Evolutionary conservation across 2,797 vertebrate species (phyloP).

Genomic region (Acanthurus tractus): DNA sequence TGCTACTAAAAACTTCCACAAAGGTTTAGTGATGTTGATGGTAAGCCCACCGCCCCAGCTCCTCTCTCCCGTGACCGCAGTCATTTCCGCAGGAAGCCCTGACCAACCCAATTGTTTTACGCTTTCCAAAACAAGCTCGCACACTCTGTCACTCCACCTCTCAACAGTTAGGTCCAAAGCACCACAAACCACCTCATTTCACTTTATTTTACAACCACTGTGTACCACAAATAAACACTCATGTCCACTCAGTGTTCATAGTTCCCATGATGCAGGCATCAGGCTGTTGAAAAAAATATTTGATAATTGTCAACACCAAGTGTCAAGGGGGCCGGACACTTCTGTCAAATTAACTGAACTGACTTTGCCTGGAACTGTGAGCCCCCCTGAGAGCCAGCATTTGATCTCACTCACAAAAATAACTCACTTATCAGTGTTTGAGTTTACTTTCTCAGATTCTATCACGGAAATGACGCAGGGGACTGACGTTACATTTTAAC

Average conservation of each 20-base stretch:
- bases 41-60: conserved; percentile 25
- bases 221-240: conserved; percentile 13
- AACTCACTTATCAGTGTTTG: conserved; percentile 4
- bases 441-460: not conserved
- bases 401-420: conserved; percentile 16
- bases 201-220: conserved; percentile 1
- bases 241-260: not conserved
- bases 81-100: conserved; percentile 78
- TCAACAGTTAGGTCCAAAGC: not conserved
- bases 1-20: conserved; percentile 28
- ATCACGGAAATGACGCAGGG: not conserved
- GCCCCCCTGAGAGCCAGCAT: not conserved
- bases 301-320: not conserved
- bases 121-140: conserved; percentile 69
- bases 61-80: conserved; percentile 64
- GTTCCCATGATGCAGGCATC: not conserved
- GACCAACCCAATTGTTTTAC: conserved; percentile 65
- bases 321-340: not conserved
- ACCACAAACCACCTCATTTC: not conserved
- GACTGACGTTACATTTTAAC: not conserved
- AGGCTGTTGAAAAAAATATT: not conserved
- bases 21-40: conserved; percentile 15
- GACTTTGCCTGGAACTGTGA: not conserved
- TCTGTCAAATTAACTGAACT: not conserved
- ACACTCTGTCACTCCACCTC: conserved; percentile 39